A percentile compares a stretch with the other conserved stretches of the same genome.
phyloP scores from a whole-genome alignment of 1,140 invertebrate species.

The Phenacoccus solenopsis region DNA sequence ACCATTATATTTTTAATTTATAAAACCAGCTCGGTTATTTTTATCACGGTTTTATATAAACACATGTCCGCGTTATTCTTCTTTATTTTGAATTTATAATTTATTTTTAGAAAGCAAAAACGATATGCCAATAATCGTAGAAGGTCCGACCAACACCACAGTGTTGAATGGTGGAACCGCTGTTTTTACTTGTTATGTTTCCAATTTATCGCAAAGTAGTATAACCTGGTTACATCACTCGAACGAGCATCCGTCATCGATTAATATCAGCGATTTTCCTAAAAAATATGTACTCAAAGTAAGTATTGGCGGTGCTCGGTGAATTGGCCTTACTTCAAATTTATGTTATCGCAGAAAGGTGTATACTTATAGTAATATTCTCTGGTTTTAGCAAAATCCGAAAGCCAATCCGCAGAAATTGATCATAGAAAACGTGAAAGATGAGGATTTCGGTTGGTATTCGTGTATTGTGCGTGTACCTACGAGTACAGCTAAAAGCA shows the following conservation, averaged over 20 bases:
- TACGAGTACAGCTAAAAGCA: constrained; percentile 51
- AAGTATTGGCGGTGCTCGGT: neutral
- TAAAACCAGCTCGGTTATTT: neutral
- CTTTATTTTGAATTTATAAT: neutral
- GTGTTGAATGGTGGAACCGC: constrained; percentile 23
- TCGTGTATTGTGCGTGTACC: constrained; percentile 68
- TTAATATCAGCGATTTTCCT: constrained; percentile 11
- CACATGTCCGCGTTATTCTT: neutral
- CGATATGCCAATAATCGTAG: constrained; percentile 27
- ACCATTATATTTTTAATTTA: neutral
- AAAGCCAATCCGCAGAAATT: neutral
- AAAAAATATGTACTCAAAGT: constrained; percentile 5
- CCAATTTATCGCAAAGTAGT: constrained; percentile 1
- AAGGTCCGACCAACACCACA: constrained; percentile 26
- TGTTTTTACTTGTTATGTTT: constrained; percentile 25
- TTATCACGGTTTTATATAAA: neutral
- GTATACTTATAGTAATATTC: neutral
- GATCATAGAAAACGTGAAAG: constrained; percentile 62
- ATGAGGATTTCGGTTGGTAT: constrained; percentile 81
- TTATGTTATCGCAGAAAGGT: neutral
- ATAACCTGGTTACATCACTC: constrained; percentile 25
- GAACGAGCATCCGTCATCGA: constrained; percentile 12
- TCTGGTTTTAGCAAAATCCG: neutral
- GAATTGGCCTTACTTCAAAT: neutral
- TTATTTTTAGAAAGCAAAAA: constrained; percentile 24